phyloP scores from a whole-genome alignment of 1,140 invertebrate genomes.

The Scaptodrosophila lebanonensis region DNA sequence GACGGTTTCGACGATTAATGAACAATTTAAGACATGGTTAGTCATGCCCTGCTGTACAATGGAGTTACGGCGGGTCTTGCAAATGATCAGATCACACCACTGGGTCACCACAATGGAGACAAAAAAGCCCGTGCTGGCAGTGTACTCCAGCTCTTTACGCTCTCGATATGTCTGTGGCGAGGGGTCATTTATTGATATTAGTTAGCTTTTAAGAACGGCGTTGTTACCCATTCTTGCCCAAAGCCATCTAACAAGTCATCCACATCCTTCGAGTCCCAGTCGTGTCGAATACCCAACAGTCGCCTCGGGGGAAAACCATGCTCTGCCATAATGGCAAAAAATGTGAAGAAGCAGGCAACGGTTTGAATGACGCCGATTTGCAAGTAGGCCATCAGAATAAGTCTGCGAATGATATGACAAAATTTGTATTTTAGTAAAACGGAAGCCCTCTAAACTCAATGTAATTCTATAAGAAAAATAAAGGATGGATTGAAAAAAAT shows the following conservation, averaged over 20 bases:
- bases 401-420: slow-evolving; percentile 81
- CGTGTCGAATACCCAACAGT: slow-evolving; percentile 92
- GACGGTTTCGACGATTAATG: slow-evolving; percentile 85
- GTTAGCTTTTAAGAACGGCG: slow-evolving; percentile 80
- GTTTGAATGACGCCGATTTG: slow-evolving; percentile 99
- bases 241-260: slow-evolving; percentile 97
- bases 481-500: not conserved
- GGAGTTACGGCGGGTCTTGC: slow-evolving; percentile 89
- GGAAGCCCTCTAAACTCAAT: too few relatives aligned
- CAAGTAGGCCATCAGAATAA: slow-evolving; percentile 97
- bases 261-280: slow-evolving; percentile 96
- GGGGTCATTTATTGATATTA: not conserved
- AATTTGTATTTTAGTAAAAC: too few relatives aligned
- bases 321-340: slow-evolving; percentile 99
- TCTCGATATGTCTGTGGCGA: slow-evolving; percentile 81
- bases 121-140: slow-evolving; percentile 79
- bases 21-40: slow-evolving; percentile 87
- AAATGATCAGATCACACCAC: slow-evolving; percentile 88
- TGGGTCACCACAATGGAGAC: slow-evolving; percentile 88
- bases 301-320: slow-evolving; percentile 93
- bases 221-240: slow-evolving; percentile 96
- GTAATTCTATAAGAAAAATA: too few relatives aligned
- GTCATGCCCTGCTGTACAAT: slow-evolving; percentile 87
- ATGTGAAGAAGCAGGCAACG: slow-evolving; percentile 97
- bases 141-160: slow-evolving; percentile 87